Percentiles rank a stretch among this genome's conserved stretches.
phyloP scores from a whole-genome alignment of 2,888 invertebrate species.

The Neoascia interrupta region DNA sequence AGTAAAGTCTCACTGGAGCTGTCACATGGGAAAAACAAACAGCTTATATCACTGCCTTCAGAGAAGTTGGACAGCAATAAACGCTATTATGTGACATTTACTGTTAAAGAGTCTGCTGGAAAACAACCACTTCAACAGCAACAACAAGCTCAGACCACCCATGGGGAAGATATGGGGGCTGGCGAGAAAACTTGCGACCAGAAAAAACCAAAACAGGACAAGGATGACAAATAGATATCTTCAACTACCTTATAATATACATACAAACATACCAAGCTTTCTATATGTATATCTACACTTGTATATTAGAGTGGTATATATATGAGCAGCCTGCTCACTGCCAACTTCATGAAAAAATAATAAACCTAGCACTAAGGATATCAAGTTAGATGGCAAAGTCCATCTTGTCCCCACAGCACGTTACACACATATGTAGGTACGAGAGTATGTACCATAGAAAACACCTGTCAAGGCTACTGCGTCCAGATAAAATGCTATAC shows the following conservation, averaged over 20 bases:
- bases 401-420: conserved; percentile 23
- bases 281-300: too few relatives aligned
- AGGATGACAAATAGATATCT: conserved; percentile 62
- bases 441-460: conserved; percentile 20
- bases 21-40: conserved; percentile 90
- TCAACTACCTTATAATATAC: conserved; percentile 28
- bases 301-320: too few relatives aligned
- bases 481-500: conserved; percentile 31
- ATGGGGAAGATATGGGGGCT: conserved; percentile 5
- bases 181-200: conserved; percentile 51
- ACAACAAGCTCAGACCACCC: conserved; percentile 26
- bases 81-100: conserved; percentile 95
- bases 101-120: conserved; percentile 85
- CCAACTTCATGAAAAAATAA: conserved; percentile 57
- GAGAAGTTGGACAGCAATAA: conserved; percentile 93
- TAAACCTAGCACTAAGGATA: conserved; percentile 47
- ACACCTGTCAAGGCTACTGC: conserved; percentile 47
- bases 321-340: conserved; percentile 51
- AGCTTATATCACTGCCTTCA: conserved; percentile 92
- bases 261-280: conserved; percentile 10
- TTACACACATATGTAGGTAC: conserved; percentile 11
- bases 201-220: conserved; percentile 59
- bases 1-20: conserved; percentile 88
- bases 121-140: conserved; percentile 63
- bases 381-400: conserved; percentile 36